phyloP scores from a whole-genome alignment of 1,140 invertebrate species.

The Papilio polyxenes region DNA sequence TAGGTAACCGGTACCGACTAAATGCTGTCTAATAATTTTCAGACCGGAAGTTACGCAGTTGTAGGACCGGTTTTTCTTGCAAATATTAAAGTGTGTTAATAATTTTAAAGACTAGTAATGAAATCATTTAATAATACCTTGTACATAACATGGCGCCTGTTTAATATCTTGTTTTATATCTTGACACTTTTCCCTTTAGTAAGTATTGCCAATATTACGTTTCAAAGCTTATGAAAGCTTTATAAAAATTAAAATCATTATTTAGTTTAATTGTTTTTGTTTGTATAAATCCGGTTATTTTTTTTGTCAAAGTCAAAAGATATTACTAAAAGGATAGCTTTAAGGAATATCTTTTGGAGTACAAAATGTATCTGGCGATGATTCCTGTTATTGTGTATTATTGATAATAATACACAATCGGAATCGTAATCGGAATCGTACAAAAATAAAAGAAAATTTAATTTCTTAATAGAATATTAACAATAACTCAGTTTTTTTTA shows the following conservation, averaged over 20 bases:
- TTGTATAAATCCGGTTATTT: neutral
- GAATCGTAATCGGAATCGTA: too few relatives aligned
- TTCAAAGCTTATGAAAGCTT: neutral
- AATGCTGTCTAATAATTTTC: neutral
- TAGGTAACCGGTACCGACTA: neutral
- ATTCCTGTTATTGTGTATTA: neutral
- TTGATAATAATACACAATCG: too few relatives aligned
- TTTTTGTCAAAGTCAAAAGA: neutral
- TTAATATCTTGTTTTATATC: neutral
- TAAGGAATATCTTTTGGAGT: neutral
- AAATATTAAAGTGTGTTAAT: slow-evolving; percentile 1
- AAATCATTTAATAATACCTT: neutral
- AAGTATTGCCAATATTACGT: neutral
- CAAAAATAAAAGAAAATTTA: too few relatives aligned
- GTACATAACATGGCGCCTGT: neutral
- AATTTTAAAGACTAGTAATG: neutral
- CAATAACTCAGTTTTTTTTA: too few relatives aligned
- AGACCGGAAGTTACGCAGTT: neutral
- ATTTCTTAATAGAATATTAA: too few relatives aligned
- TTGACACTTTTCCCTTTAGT: neutral
- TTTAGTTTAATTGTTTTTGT: neutral
- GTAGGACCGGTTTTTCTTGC: slow-evolving; percentile 1
- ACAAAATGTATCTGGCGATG: neutral
- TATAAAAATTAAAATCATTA: too few relatives aligned
- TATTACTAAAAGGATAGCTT: neutral